A percentile compares a stretch with the other conserved stretches of the same genome.
These are phyloP conservation scores for Spodoptera frugiperda DNA, from an alignment of 1,140 invertebrate genomes.

Conservation along the genomic window DNA sequence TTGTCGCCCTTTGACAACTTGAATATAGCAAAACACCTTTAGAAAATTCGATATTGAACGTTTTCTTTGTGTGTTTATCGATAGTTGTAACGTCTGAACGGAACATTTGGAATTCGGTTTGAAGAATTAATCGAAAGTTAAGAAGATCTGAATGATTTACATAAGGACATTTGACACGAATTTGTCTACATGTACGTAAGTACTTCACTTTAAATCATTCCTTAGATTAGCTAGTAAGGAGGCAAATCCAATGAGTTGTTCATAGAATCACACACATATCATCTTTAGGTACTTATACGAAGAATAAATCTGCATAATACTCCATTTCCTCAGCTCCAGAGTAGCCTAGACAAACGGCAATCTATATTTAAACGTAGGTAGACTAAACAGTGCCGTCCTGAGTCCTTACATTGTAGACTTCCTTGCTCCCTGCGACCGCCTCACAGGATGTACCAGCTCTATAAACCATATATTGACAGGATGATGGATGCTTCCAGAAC, in stretches of 20 bases:
- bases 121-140: too few relatives aligned
- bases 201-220: too few relatives aligned
- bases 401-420: slow-evolving; percentile 25
- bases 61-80: slow-evolving; percentile 16
- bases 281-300: neutral
- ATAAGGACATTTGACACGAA: too few relatives aligned
- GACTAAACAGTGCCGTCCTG: slow-evolving; percentile 16
- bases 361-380: slow-evolving; percentile 29
- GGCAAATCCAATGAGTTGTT: too few relatives aligned
- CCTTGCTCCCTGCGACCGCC: slow-evolving; percentile 7
- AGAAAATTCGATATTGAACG: slow-evolving; percentile 10
- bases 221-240: too few relatives aligned
- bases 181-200: too few relatives aligned
- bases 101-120: too few relatives aligned
- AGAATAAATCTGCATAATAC: neutral
- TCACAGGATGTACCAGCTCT: slow-evolving; percentile 24
- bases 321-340: neutral
- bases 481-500: slow-evolving; percentile 7
- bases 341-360: neutral
- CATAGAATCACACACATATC: too few relatives aligned
- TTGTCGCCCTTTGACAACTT: slow-evolving; percentile 28
- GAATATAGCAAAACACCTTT: slow-evolving; percentile 17
- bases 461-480: slow-evolving; percentile 40
- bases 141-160: too few relatives aligned
- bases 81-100: neutral